These are phyloP conservation scores for Catostomus latipinnis DNA, from an alignment of 2,797 vertebrate genomes.

Conservation along the genomic window DNA sequence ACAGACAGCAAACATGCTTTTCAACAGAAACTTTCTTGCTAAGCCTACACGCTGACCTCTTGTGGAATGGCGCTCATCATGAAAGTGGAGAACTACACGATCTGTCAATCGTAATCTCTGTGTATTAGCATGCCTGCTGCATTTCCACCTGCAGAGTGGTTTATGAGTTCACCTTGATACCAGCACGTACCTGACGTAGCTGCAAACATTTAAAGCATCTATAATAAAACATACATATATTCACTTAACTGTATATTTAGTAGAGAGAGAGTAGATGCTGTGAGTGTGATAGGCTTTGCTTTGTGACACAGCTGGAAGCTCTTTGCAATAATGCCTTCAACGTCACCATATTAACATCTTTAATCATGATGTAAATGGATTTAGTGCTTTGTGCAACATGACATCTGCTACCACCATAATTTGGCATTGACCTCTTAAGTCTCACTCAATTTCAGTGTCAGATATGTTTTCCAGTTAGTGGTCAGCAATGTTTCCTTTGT, in stretches of 20 bases:
- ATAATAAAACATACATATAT: background rate
- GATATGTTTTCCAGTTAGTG: background rate
- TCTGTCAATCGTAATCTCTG: conserved; percentile 34
- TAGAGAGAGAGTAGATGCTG: conserved; percentile 5
- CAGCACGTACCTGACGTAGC: conserved; percentile 14
- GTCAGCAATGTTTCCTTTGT: background rate
- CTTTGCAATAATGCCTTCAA: conserved; percentile 20
- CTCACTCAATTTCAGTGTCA: background rate
- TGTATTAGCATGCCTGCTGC: conserved; percentile 35
- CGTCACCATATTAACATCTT: conserved; percentile 32
- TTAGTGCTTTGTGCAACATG: conserved; percentile 33
- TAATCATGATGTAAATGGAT: conserved; percentile 44
- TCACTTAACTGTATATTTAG: background rate
- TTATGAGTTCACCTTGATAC: conserved; percentile 27
- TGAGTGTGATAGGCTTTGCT: background rate
- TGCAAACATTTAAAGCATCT: conserved; percentile 4
- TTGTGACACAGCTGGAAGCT: conserved; percentile 19
- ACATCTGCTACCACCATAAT: conserved; percentile 39
- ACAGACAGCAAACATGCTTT: conserved; percentile 33
- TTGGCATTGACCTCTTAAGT: conserved; percentile 37
- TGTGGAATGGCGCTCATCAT: conserved; percentile 1
- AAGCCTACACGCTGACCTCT: conserved; percentile 28
- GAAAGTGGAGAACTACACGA: conserved; percentile 29
- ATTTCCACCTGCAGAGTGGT: conserved; percentile 27
- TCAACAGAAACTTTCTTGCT: conserved; percentile 23